Conservation (phyloP, 2,113 vertebrate species). For the Leptocoma aspasia region DNA sequence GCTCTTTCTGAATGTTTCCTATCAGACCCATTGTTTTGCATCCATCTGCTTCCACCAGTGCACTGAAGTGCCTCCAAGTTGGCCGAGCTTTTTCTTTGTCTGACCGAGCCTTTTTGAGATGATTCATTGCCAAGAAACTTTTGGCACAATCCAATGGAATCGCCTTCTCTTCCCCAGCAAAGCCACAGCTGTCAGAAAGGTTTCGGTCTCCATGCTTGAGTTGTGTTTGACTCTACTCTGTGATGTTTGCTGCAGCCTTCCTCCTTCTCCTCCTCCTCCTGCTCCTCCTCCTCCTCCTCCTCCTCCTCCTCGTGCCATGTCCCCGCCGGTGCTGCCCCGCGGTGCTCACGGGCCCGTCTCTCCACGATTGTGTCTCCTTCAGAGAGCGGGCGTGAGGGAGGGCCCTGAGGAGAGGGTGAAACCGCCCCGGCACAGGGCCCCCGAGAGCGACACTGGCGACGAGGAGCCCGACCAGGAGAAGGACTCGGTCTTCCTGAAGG, state of each 20-base stretch:
- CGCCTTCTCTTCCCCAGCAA: not conserved
- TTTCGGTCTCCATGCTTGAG: constrained; percentile 62
- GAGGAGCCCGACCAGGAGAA: constrained; percentile 90
- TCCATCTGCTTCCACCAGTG: constrained; percentile 51
- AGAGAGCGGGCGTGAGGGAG: constrained; percentile 80
- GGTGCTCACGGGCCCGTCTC: constrained; percentile 18
- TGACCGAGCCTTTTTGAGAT: not conserved
- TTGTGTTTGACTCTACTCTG: constrained; percentile 63
- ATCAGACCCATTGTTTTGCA: constrained; percentile 40
- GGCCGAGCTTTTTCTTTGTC: not conserved
- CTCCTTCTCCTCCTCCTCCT: not conserved
- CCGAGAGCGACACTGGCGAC: constrained; percentile 74
- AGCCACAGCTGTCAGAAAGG: constrained; percentile 33
- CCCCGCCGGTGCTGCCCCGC: not conserved
- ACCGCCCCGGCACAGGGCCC: constrained; percentile 71
- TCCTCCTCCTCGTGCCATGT: not conserved
- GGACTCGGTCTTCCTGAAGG: constrained; percentile 83
- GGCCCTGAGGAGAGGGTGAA: constrained; percentile 76
- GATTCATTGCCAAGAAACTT: constrained; percentile 41
- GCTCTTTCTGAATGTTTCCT: constrained; percentile 35
- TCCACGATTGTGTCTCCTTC: constrained; percentile 68
- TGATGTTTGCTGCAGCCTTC: constrained; percentile 27
- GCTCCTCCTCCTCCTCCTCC: not conserved
- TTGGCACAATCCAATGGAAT: not conserved
- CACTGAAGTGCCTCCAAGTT: not conserved